Evolutionary conservation across 2,888 invertebrate genomes (phyloP), one percentile per base, ranked within the genome.

Genomic region (Drosophila limbata): DNA sequence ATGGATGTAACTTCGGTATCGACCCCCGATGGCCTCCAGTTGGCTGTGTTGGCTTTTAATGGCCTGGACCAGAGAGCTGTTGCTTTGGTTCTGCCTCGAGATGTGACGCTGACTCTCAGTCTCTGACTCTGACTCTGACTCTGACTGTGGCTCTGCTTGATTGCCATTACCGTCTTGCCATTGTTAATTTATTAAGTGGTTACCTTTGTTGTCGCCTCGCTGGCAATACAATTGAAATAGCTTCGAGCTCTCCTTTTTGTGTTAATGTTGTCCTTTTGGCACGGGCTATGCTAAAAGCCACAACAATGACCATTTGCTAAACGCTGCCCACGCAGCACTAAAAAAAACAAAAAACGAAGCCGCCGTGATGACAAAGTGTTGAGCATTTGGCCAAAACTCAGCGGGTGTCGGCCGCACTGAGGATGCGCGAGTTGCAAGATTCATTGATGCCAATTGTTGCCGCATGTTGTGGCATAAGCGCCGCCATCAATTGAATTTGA

Each of bases 101-200:
- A 25, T 25, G 25, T 13, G 40, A 6, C 42, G 31, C 15, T 11
- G 56, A 4, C 42, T 8, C 31, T 51, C 33, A 47, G 37, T 31
- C 9, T 19, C 9, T 19, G 28, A 5, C 44, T 40, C 6, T 3
- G 48, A 2, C 44, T 40, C 6, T 3, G 48, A 2, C 33, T 48
- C 48, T 17, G 17, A 11, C 47, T 52, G 4, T 28, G 25, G n/a
- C 40, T 61, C 40, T 61, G 55, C 68, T 77, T 78, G 80, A 86
- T 80, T 84, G 78, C 82, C 84, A 80, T 86, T 84, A 62, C 75
- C 65, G 70, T 37, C 66, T 71, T 80, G 69, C 67, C 86, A 85
- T 83, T 85, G 85, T 85, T 88, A 88, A 85, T 87, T 85, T 85
- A 88, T 85, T 85, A 83, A 85, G 84, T 85, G 84, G 81, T 86